Base-by-base conservation (phyloP, 2,797 vertebrate species). In the Schizothorax lantsangensis region DNA sequence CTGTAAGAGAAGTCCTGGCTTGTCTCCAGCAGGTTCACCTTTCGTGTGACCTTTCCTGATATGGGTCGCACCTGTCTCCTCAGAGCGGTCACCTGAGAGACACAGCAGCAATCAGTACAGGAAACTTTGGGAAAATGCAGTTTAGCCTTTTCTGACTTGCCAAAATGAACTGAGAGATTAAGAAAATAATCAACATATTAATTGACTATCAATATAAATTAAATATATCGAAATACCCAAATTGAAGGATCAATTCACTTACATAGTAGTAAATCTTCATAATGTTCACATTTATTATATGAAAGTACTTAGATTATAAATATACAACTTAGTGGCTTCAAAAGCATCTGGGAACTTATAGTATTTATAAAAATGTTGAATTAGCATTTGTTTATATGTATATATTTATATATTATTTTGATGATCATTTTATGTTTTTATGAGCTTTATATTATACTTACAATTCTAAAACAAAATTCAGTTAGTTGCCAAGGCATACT, bases 31-130 rank as follows among this genome's bases (percentile, higher is more conserved):
- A 96, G 91, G 66, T 95, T 97, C 87, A 96, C 91, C 88, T 97
- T 99, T 80, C 97, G 94, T 87, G 83, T 92, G 45, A 96, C 94
- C 88, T 97, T 98, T 43, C 98, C 98, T n/a, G 98, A 98, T 87
- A 97, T 93, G 83, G 98, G 98, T 84, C 97, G 95, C 54, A 95
- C 97, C 90, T 99, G 97, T 43, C 97, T 94, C 85, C 98, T 96
- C 88, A 99, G 95, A 88, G 97, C 97, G 0, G 97, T 97, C 79
- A 99, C 98, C 98, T 99, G 91, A 89, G 64, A 93, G 88, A 82
- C 33, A 81, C 47, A 88, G 15, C 83, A 84, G 38, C 21, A 30
- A 68, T 71, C 14, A 66, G 40, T 23, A 40, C 59, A 57, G 17
- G 36, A 30, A 23, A 57, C 49, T 8, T 33, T 7, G 12, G 6